Evolutionary conservation across 2,113 vertebrate genomes (phyloP).

Genomic region (Lethenteron reissneri): DNA sequence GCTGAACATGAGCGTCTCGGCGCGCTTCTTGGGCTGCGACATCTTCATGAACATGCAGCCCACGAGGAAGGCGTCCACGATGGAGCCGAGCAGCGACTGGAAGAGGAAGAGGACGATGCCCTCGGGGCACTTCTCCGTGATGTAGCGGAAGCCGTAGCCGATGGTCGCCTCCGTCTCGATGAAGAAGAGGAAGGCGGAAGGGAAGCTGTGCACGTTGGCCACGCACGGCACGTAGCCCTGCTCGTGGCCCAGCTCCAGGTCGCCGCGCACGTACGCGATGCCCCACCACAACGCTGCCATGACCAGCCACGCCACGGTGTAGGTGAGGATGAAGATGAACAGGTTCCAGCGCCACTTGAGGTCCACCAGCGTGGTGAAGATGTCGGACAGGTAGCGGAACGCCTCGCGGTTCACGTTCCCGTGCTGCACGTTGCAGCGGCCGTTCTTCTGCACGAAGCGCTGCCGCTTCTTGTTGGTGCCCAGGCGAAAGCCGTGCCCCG

Average conservation of each 20-base stretch:
- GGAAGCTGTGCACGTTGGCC: slow-evolving; percentile 96
- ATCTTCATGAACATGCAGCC: slow-evolving; percentile 99
- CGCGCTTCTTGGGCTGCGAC: slow-evolving; percentile 96
- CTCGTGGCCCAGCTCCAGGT: slow-evolving; percentile 39
- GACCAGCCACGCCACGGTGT: slow-evolving; percentile 95
- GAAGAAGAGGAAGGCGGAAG: slow-evolving; percentile 93
- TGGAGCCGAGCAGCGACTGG: slow-evolving; percentile 91
- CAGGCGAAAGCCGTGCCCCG: no score
- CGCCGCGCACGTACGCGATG: slow-evolving; percentile 76
- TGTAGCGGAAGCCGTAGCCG: slow-evolving; percentile 89
- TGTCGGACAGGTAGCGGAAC: slow-evolving; percentile 86
- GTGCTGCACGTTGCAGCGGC: slow-evolving; percentile 93
- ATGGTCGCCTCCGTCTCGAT: slow-evolving; percentile 95
- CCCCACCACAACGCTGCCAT: slow-evolving; percentile 99
- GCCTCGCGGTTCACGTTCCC: slow-evolving; percentile 90
- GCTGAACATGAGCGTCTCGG: slow-evolving; percentile 94
- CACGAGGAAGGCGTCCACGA: slow-evolving; percentile 89
- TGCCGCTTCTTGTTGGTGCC: slow-evolving; percentile 23
- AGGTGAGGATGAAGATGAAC: slow-evolving; percentile 93
- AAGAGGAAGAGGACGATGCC: slow-evolving; percentile 95
- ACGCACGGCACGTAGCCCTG: slow-evolving; percentile 87
- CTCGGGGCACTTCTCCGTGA: slow-evolving; percentile 93
- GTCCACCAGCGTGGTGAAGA: slow-evolving; percentile 94
- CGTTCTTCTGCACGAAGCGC: slow-evolving; percentile 98
- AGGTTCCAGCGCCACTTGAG: slow-evolving; percentile 99